Base-by-base conservation (phyloP, 1,140 invertebrate genomes). In the Drosophila pruinosa region DNA sequence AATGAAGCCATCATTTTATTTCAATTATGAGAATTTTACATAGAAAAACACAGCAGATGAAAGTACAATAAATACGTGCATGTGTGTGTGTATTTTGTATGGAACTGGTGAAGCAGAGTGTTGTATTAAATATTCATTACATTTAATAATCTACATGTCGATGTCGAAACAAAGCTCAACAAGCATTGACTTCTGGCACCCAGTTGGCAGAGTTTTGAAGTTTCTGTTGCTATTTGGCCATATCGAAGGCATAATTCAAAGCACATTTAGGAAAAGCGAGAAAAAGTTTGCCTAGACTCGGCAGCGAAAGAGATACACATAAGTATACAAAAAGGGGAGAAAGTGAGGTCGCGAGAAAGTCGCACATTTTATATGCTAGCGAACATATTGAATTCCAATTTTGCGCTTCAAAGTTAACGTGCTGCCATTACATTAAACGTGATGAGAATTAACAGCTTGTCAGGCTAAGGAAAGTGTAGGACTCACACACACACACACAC, bases 301-400 rank as follows among this genome's bases (percentile, higher is more conserved):
- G 17, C 36, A 45, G 48, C 10, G 10, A 43, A 61, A 70, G 15
- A 48, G 58, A 72, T 50, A 68, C 63, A 59, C 28, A 50, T 45
- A 36, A 50, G 24, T 50, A 31, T 48, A 31, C 22, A n/a, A 63
- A 43, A 22, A 4, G 14, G 3, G 22, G 45, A 1, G 34, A 12
- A 7, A 12, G 24, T 2, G 36, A 50, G 48, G 38, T 45, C 41
- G 47, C 38, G 47, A 65, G 53, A 45, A 28, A 67, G 47, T 53
- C 45, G 19, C 54, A 58, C 78, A 82, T 74, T 74, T 82, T 74
- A 81, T 81, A 81, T 81, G 70, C 58, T 58, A 19, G 75, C 70
- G 70, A 83, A 86, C 81, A 86, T 88, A 86, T 86, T 86, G 82
- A 86, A 86, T 86, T 88, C 81, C 82, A 86, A 86, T 86, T 88